These are phyloP conservation scores for Anticlea derivata DNA, from an alignment of 2,888 invertebrate species.

Conservation along the genomic window DNA sequence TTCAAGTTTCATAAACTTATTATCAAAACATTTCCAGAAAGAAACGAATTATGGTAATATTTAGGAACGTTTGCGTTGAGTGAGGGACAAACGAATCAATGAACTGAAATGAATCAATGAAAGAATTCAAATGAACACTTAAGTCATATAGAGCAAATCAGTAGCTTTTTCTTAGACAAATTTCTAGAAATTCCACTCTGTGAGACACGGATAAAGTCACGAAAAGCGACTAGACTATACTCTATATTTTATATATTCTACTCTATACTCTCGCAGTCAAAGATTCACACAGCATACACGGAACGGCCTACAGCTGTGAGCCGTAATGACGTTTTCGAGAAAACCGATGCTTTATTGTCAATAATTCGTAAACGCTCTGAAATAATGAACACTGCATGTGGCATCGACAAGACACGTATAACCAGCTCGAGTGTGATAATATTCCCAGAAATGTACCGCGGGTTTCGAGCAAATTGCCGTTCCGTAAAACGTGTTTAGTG, in stretches of 20 bases:
- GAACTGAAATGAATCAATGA: no score
- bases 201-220: slow-evolving; percentile 1
- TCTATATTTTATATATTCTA: no score
- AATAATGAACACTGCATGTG: slow-evolving; percentile 63
- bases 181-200: not conserved
- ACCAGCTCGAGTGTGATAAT: slow-evolving; percentile 44
- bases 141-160: no score
- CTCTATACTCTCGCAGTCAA: slow-evolving; percentile 20
- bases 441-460: slow-evolving; percentile 44
- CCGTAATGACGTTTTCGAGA: slow-evolving; percentile 63
- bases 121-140: no score
- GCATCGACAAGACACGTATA: slow-evolving; percentile 43
- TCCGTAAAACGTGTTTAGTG: slow-evolving; percentile 44
- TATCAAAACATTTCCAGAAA: no score
- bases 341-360: slow-evolving; percentile 69
- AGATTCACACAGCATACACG: slow-evolving; percentile 39
- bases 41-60: not conserved
- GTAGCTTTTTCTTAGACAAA: no score
- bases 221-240: slow-evolving; percentile 4
- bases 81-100: no score
- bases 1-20: no score
- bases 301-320: slow-evolving; percentile 64
- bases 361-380: slow-evolving; percentile 64
- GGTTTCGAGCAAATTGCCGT: slow-evolving; percentile 40
- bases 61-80: no score